phyloP scores from a whole-genome alignment of 2,888 invertebrate genomes.

The Cerastis rubricosa region DNA sequence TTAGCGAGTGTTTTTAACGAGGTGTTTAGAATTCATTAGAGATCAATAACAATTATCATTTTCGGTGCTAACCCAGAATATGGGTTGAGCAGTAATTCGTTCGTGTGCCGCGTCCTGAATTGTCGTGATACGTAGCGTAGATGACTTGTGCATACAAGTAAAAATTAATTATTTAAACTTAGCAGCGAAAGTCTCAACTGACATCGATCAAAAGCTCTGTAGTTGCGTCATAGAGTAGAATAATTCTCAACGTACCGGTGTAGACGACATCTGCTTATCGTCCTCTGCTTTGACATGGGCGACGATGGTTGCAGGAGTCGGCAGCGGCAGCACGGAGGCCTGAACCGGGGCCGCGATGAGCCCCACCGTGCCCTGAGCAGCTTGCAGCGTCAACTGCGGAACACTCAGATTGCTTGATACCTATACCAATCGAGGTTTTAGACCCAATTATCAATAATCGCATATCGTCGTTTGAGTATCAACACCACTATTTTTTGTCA shows the following conservation, averaged over 20 bases:
- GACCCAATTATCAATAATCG: neutral
- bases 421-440: constrained; percentile 46
- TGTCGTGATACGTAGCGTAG: too few species aligned
- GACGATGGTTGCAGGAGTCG: constrained; percentile 71
- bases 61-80: too few species aligned
- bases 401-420: constrained; percentile 73
- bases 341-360: constrained; percentile 80
- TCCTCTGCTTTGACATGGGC: constrained; percentile 82
- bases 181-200: neutral
- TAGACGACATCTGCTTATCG: constrained; percentile 74
- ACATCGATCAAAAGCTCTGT: neutral
- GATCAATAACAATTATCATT: neutral
- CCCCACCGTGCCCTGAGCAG: constrained; percentile 77
- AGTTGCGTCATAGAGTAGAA: neutral
- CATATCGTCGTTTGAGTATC: neutral
- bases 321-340: constrained; percentile 78
- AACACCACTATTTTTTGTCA: neutral
- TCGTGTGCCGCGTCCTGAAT: too few species aligned
- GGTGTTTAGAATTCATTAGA: neutral
- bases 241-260: constrained; percentile 58
- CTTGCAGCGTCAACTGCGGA: constrained; percentile 82
- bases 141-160: too few species aligned
- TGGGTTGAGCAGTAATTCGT: too few species aligned
- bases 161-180: too few species aligned
- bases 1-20: too few species aligned